These are phyloP conservation scores for Thumatha senex DNA, from an alignment of 2,888 invertebrate genomes.

Conservation along the genomic window DNA sequence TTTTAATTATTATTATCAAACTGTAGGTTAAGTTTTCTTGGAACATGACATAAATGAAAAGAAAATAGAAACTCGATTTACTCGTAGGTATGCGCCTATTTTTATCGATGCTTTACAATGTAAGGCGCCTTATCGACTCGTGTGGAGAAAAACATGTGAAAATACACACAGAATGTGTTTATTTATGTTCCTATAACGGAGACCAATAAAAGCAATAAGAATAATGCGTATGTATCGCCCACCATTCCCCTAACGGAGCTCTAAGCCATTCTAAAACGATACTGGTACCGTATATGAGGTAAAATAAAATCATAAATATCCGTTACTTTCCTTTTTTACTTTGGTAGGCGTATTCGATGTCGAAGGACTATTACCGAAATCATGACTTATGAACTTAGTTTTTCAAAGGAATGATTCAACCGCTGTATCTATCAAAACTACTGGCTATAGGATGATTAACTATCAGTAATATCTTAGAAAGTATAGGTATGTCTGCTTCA, in stretches of 20 bases:
- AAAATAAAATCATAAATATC: slow-evolving; percentile 11
- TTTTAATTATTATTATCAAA: no score
- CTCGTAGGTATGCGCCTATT: slow-evolving; percentile 25
- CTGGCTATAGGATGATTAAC: no score
- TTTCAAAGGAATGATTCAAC: no score
- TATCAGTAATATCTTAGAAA: no score
- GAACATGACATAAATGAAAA: slow-evolving; percentile 16
- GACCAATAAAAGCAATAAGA: slow-evolving; percentile 28
- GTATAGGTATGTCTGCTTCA: no score
- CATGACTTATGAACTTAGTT: not conserved
- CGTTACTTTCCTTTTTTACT: not conserved
- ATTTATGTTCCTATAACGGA: slow-evolving; percentile 28
- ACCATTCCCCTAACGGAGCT: slow-evolving; percentile 14
- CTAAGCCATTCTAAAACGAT: slow-evolving; percentile 15
- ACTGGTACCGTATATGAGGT: slow-evolving; percentile 8
- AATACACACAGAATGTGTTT: slow-evolving; percentile 24
- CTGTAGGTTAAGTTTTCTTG: not conserved
- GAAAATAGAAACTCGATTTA: slow-evolving; percentile 17
- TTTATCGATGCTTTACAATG: slow-evolving; percentile 26
- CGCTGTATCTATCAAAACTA: no score
- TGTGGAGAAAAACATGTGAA: slow-evolving; percentile 20
- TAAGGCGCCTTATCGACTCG: slow-evolving; percentile 8
- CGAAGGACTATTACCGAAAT: slow-evolving; percentile 1
- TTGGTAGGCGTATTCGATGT: not conserved
- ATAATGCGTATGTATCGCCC: slow-evolving; percentile 24